These are phyloP conservation scores for Garra rufa DNA, from an alignment of 2,113 vertebrate species.

Conservation along the genomic window DNA sequence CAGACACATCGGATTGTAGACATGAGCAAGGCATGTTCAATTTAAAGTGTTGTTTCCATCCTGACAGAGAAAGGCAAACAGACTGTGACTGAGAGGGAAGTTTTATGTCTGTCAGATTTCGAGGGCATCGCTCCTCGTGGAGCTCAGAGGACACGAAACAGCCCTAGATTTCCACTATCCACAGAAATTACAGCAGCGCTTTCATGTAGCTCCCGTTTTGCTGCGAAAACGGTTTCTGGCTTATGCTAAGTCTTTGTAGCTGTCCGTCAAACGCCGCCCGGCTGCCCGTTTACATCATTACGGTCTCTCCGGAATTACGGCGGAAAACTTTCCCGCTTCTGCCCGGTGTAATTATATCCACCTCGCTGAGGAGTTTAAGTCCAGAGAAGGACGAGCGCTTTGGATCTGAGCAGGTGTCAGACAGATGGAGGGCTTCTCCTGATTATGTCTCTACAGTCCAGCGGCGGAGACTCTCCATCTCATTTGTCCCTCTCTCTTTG, in stretches of 20 bases:
- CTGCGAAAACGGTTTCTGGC: not conserved
- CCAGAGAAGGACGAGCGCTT: not conserved
- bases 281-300: not conserved
- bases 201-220: not conserved
- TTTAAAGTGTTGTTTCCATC: not conserved
- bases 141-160: not conserved
- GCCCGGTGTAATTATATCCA: not conserved
- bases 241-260: conserved; percentile 4
- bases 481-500: not conserved
- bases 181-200: not conserved
- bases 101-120: not conserved
- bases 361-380: not conserved
- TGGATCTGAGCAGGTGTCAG: not conserved
- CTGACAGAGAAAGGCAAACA: not conserved
- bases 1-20: not conserved
- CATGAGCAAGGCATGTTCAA: not conserved
- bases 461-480: not conserved
- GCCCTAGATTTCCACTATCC: not conserved
- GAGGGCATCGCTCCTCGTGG: not conserved
- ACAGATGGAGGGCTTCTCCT: not conserved
- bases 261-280: not conserved
- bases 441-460: not conserved
- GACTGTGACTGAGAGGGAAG: not conserved
- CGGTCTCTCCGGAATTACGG: not conserved
- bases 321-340: not conserved